A percentile compares a stretch with the other conserved stretches of the same genome.
Conservation (phyloP, 1,140 invertebrate species). For the Heliconius nattereri region DNA sequence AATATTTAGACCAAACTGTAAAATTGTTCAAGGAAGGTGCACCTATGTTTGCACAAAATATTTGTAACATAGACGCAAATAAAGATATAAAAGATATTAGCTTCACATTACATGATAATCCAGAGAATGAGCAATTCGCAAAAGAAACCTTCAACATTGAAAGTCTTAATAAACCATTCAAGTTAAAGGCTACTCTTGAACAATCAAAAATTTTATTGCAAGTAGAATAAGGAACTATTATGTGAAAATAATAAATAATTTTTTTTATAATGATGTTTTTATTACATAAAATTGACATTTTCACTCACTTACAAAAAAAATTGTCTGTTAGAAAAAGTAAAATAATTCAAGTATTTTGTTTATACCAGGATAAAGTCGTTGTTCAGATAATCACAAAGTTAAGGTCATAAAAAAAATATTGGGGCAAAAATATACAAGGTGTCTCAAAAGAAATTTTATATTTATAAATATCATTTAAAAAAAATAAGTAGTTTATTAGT, state of each 20-base stretch:
- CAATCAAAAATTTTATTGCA: constrained; percentile 64
- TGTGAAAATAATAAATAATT: background rate
- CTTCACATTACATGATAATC: constrained; percentile 67
- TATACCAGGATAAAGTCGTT: constrained; percentile 53
- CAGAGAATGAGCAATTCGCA: constrained; percentile 68
- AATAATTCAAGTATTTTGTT: background rate
- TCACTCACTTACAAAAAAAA: background rate
- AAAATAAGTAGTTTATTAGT: too few relatives aligned
- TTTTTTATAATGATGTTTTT: background rate
- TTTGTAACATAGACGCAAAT: constrained; percentile 58
- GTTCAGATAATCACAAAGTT: constrained; percentile 51
- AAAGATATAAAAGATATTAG: constrained; percentile 64
- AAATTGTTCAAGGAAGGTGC: constrained; percentile 75
- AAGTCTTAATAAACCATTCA: constrained; percentile 68
- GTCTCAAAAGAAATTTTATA: too few relatives aligned
- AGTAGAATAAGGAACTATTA: constrained; percentile 54
- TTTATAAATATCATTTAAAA: too few relatives aligned
- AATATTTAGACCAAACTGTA: constrained; percentile 75
- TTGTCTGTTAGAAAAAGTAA: background rate
- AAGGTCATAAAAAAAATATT: too few relatives aligned
- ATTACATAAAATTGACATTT: background rate
- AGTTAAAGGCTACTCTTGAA: constrained; percentile 71
- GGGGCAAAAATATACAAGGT: too few relatives aligned
- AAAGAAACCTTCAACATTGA: constrained; percentile 69
- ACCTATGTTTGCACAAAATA: constrained; percentile 67